phyloP scores from a whole-genome alignment of 2,113 vertebrate genomes.

The Zootoca vivipara region DNA sequence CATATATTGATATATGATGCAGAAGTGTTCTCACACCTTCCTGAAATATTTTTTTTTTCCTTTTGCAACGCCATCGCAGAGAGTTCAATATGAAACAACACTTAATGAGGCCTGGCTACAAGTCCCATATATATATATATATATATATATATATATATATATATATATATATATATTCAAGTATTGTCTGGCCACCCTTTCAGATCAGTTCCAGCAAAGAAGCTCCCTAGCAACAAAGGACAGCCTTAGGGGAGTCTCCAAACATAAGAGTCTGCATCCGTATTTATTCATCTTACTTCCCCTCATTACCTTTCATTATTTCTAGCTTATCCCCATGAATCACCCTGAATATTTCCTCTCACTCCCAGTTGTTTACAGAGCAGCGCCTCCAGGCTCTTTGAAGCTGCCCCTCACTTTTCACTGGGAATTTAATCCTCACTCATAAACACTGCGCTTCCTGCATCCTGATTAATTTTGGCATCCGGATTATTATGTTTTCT shows the following conservation, averaged over 20 bases:
- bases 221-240: background rate
- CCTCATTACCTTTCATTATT: slow-evolving; percentile 1
- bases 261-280: background rate
- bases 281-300: slow-evolving; percentile 4
- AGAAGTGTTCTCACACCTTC: slow-evolving; percentile 3
- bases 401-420: background rate
- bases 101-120: background rate
- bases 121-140: no score
- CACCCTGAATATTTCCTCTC: background rate
- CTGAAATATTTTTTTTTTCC: slow-evolving; percentile 7
- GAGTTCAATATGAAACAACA: background rate
- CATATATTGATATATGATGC: fast-evolving
- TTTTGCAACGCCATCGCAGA: background rate
- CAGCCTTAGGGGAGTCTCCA: background rate
- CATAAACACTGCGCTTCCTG: background rate
- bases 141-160: no score
- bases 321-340: slow-evolving; percentile 13
- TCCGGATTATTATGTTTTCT: background rate
- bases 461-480: background rate
- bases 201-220: background rate
- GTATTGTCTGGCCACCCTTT: background rate
- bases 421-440: background rate
- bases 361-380: background rate
- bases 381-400: background rate
- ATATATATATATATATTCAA: background rate